Conservation (phyloP, 2,113 vertebrate species). For the Myotis yumanensis region DNA sequence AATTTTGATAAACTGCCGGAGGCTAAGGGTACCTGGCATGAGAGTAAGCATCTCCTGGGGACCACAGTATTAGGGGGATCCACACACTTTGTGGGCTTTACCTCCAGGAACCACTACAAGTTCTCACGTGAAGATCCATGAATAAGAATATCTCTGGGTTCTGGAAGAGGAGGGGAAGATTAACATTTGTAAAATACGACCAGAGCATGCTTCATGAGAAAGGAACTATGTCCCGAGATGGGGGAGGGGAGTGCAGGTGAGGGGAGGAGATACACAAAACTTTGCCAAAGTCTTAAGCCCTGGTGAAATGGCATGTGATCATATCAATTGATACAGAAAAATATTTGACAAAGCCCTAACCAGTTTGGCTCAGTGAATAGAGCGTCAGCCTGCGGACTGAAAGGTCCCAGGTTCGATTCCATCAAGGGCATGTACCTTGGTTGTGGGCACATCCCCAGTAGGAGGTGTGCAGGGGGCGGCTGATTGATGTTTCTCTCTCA, state of each 20-base stretch:
- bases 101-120: background rate
- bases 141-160: background rate
- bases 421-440: no score
- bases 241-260: no score
- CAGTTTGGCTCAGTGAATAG: no score
- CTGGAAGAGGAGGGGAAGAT: background rate
- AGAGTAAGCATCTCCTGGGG: background rate
- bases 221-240: background rate
- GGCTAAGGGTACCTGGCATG: background rate
- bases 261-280: background rate
- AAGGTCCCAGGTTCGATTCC: no score
- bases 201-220: background rate
- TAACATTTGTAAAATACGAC: background rate
- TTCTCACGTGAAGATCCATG: background rate
- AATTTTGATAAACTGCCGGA: background rate
- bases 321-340: background rate
- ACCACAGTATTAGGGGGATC: background rate
- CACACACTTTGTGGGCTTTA: background rate
- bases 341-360: background rate
- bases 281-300: background rate
- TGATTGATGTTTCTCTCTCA: no score
- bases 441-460: no score
- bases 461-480: no score
- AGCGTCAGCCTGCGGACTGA: no score
- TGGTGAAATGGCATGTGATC: background rate